These are phyloP conservation scores for Drymonia ruficornis DNA, from an alignment of 2,888 invertebrate species.

Conservation along the genomic window DNA sequence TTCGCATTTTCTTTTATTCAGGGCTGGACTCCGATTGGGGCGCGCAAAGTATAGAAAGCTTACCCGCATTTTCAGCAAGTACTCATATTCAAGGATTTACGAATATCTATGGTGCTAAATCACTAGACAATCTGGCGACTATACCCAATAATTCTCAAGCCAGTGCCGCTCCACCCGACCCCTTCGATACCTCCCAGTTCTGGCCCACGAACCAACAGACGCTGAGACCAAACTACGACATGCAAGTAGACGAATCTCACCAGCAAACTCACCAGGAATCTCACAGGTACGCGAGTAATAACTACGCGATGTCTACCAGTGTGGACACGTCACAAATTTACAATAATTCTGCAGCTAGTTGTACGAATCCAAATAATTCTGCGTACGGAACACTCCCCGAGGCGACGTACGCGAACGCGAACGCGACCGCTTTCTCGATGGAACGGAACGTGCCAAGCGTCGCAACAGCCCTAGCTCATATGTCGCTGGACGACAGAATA, in stretches of 20 bases:
- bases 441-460: slow-evolving; percentile 52
- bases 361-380: slow-evolving; percentile 42
- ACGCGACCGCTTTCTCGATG: slow-evolving; percentile 49
- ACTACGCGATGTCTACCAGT: slow-evolving; percentile 35
- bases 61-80: slow-evolving; percentile 57
- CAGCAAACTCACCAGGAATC: slow-evolving; percentile 53
- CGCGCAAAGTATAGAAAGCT: slow-evolving; percentile 71
- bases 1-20: slow-evolving; percentile 33
- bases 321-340: slow-evolving; percentile 26
- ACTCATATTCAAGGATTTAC: slow-evolving; percentile 45
- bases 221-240: slow-evolving; percentile 44
- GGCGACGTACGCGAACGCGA: slow-evolving; percentile 50
- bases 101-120: slow-evolving; percentile 71
- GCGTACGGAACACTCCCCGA: slow-evolving; percentile 50
- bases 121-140: slow-evolving; percentile 66
- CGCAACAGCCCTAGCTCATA: slow-evolving; percentile 53
- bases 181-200: slow-evolving; percentile 68
- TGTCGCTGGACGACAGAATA: slow-evolving; percentile 79
- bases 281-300: slow-evolving; percentile 55
- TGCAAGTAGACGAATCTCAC: slow-evolving; percentile 40
- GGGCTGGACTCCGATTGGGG: slow-evolving; percentile 66
- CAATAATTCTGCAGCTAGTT: slow-evolving; percentile 41
- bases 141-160: slow-evolving; percentile 20
- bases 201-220: slow-evolving; percentile 56
- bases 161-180: slow-evolving; percentile 48